Evolutionary conservation across 2,797 vertebrate species (phyloP).

Genomic region (Peromyscus attwateri): DNA sequence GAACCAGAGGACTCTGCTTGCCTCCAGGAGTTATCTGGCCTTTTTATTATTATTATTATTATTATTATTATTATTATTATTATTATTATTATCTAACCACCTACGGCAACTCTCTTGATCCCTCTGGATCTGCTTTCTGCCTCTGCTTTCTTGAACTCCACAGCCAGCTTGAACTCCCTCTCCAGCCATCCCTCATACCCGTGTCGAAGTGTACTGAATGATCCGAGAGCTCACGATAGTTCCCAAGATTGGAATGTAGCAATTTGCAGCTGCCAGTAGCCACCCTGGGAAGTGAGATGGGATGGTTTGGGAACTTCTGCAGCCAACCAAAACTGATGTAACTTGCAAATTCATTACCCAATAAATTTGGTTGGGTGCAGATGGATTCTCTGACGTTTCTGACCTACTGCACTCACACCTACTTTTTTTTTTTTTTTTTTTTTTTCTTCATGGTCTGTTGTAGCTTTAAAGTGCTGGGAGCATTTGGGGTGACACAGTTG

Average conservation of each 20-base stretch:
- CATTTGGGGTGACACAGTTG: neutral
- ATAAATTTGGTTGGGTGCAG: neutral
- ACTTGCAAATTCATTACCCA: neutral
- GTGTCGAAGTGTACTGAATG: neutral
- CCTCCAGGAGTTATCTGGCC: neutral
- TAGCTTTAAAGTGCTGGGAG: neutral
- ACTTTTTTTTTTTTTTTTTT: neutral
- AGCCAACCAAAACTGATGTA: neutral
- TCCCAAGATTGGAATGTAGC: neutral
- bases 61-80: neutral
- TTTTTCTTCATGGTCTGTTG: neutral
- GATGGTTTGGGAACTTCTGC: neutral
- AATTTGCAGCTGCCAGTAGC: neutral
- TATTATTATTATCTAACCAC: neutral
- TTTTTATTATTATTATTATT: neutral
- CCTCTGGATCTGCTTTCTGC: neutral
- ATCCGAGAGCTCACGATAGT: neutral
- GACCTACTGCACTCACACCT: neutral
- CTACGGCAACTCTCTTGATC: neutral
- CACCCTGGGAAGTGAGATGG: neutral
- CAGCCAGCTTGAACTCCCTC: neutral
- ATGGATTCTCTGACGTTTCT: neutral
- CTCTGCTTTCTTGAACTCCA: neutral
- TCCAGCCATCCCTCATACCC: neutral
- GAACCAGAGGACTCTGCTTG: neutral